Percentiles rank a stretch among this genome's conserved stretches.
Evolutionary conservation across 2,113 vertebrate genomes (phyloP).

Genomic region (Callipepla californica): DNA sequence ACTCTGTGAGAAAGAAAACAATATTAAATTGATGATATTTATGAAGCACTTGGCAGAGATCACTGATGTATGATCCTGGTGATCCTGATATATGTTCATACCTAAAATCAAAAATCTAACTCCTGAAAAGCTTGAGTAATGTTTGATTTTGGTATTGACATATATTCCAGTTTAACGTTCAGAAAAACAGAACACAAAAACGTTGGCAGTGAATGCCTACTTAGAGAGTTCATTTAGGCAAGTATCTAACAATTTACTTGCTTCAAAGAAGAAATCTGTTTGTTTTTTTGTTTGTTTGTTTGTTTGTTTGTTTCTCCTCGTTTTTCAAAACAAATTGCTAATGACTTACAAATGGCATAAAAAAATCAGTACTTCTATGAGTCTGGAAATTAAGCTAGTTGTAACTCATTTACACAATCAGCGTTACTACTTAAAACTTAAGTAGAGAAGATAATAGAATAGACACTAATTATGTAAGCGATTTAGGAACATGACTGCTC

Average conservation of each 20-base stretch:
- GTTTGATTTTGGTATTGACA: not conserved
- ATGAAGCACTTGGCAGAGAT: not conserved
- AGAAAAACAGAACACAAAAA: not conserved
- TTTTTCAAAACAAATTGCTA: conserved; percentile 11
- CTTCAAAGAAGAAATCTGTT: conserved; percentile 23
- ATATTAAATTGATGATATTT: not conserved
- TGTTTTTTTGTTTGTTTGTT: not conserved
- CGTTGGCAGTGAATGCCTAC: not conserved
- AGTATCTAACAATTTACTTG: not conserved
- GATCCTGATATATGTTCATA: not conserved
- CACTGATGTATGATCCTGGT: not conserved
- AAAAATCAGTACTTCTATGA: not conserved
- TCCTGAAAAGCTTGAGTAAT: not conserved
- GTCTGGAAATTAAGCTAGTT: not conserved
- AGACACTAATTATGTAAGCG: not conserved
- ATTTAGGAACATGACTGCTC: not conserved
- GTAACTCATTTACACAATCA: not conserved
- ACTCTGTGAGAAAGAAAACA: not conserved
- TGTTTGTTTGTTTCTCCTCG: not conserved
- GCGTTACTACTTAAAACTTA: not conserved
- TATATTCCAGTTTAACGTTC: not conserved
- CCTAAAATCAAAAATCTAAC: not conserved
- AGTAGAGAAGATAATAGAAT: not conserved
- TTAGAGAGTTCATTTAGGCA: not conserved
- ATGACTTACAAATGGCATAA: not conserved